Conservation (phyloP, 2,888 invertebrate genomes). For the Yponomeuta cagnagella region DNA sequence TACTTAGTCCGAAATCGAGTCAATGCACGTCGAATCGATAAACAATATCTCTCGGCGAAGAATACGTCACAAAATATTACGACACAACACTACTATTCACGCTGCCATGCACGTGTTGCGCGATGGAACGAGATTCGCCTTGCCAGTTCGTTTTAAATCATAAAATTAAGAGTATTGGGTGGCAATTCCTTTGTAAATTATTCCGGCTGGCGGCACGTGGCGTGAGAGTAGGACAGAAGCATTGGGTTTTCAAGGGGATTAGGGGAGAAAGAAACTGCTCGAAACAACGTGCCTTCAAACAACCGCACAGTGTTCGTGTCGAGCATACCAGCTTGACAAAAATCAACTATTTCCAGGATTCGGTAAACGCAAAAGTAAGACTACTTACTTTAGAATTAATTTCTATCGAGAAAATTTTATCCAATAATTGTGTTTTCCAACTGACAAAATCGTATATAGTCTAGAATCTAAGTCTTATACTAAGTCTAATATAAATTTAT, state of each 20-base stretch:
- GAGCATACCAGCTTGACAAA: too few relatives aligned
- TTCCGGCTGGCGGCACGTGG: background rate
- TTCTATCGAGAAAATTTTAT: too few relatives aligned
- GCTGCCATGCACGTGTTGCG: constrained; percentile 48
- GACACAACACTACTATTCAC: constrained; percentile 45
- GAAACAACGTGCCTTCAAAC: background rate
- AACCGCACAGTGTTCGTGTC: too few relatives aligned
- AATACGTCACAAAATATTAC: background rate
- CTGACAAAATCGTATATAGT: too few relatives aligned
- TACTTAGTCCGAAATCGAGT: background rate
- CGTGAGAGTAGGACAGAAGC: background rate
- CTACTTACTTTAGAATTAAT: too few relatives aligned
- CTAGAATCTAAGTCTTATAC: too few relatives aligned
- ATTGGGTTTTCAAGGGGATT: background rate
- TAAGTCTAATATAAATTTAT: too few relatives aligned
- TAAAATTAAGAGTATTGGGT: background rate
- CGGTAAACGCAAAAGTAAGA: too few relatives aligned
- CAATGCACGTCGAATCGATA: too few relatives aligned
- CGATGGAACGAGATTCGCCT: background rate
- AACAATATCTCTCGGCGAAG: background rate
- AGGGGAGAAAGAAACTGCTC: background rate
- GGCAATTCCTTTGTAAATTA: background rate
- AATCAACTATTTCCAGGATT: too few relatives aligned
- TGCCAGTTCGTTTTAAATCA: background rate
- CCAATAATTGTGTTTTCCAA: too few relatives aligned